Conservation (phyloP, 2,797 vertebrate species). For the Enoplosus armatus region DNA sequence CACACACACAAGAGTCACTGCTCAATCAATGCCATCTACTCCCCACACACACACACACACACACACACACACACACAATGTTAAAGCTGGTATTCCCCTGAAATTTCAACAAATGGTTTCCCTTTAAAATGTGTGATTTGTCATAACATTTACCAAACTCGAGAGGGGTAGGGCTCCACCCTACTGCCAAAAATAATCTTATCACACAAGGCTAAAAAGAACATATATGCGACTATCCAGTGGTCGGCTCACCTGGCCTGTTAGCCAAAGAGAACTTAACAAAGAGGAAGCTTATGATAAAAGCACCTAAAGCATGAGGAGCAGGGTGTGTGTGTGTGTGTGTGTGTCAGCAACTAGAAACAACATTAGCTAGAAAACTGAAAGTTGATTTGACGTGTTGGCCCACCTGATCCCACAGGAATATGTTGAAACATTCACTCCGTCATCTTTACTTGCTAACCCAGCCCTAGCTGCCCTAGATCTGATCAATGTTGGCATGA, state of each 20-base stretch:
- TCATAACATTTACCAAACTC: background rate
- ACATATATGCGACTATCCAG: background rate
- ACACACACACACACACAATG: background rate
- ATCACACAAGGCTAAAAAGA: background rate
- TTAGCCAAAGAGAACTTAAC: background rate
- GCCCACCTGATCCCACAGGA: background rate
- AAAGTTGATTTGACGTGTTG: background rate
- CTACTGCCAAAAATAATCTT: background rate
- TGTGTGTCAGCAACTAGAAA: background rate
- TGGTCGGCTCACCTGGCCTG: background rate
- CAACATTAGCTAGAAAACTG: background rate
- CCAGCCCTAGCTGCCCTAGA: background rate
- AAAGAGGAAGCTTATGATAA: background rate
- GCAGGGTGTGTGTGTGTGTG: too few species aligned
- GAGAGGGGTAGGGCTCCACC: slow-evolving; percentile 9
- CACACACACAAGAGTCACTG: slow-evolving; percentile 53
- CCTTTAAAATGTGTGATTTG: slow-evolving; percentile 11
- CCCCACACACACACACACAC: slow-evolving; percentile 31
- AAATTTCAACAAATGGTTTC: slow-evolving; percentile 30
- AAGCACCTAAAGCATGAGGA: background rate
- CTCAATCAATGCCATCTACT: slow-evolving; percentile 68
- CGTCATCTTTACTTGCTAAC: background rate
- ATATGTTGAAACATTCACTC: background rate
- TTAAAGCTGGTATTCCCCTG: slow-evolving; percentile 46
- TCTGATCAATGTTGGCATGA: slow-evolving; percentile 21